phyloP scores from a whole-genome alignment of 37 sponge, comb jelly and placozoan species.

The Spongilla lacustris region DNA sequence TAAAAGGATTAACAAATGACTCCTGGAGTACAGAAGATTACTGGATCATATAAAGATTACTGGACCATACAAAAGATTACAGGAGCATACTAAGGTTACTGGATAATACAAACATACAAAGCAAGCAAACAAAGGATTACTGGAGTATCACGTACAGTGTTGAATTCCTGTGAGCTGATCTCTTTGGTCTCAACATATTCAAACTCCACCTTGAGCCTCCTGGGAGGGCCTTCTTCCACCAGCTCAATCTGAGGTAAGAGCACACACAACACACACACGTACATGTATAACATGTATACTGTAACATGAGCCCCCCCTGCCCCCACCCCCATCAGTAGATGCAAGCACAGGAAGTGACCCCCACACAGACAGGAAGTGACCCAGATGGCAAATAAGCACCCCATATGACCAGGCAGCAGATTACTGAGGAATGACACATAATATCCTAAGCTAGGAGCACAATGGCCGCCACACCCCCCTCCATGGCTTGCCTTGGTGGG shows the following conservation, averaged over 20 bases:
- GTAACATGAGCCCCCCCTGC: too few species aligned
- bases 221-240: constrained; percentile 67
- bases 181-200: constrained; percentile 53
- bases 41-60: too few species aligned
- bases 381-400: background rate
- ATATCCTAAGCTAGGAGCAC: too few species aligned
- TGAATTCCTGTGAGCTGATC: constrained; percentile 62
- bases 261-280: background rate
- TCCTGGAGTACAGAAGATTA: background rate
- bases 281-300: background rate
- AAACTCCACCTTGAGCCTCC: constrained; percentile 71
- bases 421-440: too few species aligned
- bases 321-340: too few species aligned
- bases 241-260: constrained; percentile 48
- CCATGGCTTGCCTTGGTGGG: constrained; percentile 69
- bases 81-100: background rate
- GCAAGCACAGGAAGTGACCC: too few species aligned
- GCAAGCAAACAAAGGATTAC: too few species aligned
- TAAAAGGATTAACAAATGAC: background rate
- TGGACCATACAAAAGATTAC: too few species aligned
- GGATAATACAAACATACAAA: too few species aligned
- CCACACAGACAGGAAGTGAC: background rate
- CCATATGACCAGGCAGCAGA: too few species aligned
- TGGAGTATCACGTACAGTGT: constrained; percentile 65
- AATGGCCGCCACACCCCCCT: too few species aligned